Evolutionary conservation across 2,888 invertebrate genomes (phyloP).

Genomic region (Salpingus planirostris): DNA sequence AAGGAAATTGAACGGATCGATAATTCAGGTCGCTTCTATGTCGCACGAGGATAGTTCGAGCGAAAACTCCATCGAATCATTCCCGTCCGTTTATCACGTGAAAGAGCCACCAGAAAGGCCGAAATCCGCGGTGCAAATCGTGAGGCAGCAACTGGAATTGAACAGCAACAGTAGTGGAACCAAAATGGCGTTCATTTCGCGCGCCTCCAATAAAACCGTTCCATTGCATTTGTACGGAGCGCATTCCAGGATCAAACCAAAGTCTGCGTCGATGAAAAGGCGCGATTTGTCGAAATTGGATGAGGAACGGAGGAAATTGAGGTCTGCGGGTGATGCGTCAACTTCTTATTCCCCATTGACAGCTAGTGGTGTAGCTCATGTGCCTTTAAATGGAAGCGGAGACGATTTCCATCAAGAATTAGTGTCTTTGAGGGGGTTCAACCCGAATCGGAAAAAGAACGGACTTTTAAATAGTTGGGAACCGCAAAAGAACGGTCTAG

Average conservation of each 20-base stretch:
- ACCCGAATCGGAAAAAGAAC: too few relatives aligned
- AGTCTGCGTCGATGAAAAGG: too few relatives aligned
- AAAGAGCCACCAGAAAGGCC: constrained; percentile 28
- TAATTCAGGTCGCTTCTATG: too few relatives aligned
- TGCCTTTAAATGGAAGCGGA: constrained; percentile 18
- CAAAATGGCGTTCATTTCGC: constrained; percentile 9
- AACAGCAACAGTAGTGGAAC: constrained; percentile 22
- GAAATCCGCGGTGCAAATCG: constrained; percentile 36
- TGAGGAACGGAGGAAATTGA: constrained; percentile 29
- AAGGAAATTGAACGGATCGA: constrained; percentile 19
- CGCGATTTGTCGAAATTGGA: too few relatives aligned
- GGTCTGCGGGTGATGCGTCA: constrained; percentile 33
- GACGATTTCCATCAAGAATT: constrained; percentile 22
- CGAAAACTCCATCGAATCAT: constrained; percentile 24
- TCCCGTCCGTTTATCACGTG: constrained; percentile 28
- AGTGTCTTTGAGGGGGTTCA: constrained; percentile 15
- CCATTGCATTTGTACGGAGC: constrained; percentile 27
- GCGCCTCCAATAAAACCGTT: constrained; percentile 32
- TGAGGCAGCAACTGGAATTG: constrained; percentile 34
- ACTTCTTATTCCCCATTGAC: too few relatives aligned
- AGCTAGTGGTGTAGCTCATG: constrained; percentile 19
- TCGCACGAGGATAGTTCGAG: constrained; percentile 4
- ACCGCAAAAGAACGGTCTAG: constrained; percentile 17
- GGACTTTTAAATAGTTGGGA: constrained; percentile 9
- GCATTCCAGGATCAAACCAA: too few relatives aligned